phyloP scores from a whole-genome alignment of 1,140 invertebrate genomes.

The Drosophila mauritiana region DNA sequence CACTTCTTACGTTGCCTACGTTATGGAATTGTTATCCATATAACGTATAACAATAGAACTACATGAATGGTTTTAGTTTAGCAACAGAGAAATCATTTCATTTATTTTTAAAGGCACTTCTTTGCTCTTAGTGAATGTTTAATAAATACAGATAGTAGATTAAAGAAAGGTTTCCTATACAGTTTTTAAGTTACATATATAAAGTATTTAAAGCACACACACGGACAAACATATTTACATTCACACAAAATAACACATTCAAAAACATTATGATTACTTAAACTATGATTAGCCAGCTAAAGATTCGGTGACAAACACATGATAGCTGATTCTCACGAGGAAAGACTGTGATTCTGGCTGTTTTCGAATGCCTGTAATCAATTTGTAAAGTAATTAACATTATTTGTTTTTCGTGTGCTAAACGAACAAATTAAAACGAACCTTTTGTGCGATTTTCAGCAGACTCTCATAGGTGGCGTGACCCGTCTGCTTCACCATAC shows the following conservation, averaged over 20 bases:
- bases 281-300: slow-evolving; percentile 2
- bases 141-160: slow-evolving; percentile 31
- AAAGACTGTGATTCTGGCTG: slow-evolving; percentile 7
- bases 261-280: slow-evolving; percentile 25
- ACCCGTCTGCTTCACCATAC: slow-evolving; percentile 89
- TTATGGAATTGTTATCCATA: too few relatives aligned
- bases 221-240: slow-evolving; percentile 22
- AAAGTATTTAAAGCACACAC: slow-evolving; percentile 14
- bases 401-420: not conserved
- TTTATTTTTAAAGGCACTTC: slow-evolving; percentile 36
- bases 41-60: too few relatives aligned
- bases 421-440: not conserved
- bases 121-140: slow-evolving; percentile 31
- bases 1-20: too few relatives aligned
- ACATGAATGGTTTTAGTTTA: not conserved
- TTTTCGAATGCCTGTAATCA: slow-evolving; percentile 43
- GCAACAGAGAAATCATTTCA: slow-evolving; percentile 9
- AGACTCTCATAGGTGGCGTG: slow-evolving; percentile 87
- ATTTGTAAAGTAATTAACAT: not conserved
- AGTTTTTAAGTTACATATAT: slow-evolving; percentile 7
- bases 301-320: not conserved
- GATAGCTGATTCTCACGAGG: slow-evolving; percentile 18
- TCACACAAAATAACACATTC: slow-evolving; percentile 36
- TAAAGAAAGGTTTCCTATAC: slow-evolving; percentile 7
- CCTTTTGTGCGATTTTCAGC: slow-evolving; percentile 87